A percentile compares a stretch with the other conserved stretches of the same genome.
Conservation (phyloP, 92 coral and sea anemone species). For the Epizoanthus stellaris region DNA sequence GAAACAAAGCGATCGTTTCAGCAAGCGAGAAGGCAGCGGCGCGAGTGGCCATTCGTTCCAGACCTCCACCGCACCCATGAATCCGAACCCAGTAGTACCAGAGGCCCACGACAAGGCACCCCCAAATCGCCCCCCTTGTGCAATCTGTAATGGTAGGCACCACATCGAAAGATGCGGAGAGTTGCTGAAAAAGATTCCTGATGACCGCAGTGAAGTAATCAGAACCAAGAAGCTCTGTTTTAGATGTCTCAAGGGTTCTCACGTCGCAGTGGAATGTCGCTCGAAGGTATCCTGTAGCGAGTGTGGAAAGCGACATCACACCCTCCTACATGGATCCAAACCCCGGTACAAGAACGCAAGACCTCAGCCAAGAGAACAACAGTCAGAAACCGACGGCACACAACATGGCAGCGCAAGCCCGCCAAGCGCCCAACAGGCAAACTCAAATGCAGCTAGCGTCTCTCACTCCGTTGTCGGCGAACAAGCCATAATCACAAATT, state of each 20-base stretch:
- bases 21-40: not conserved
- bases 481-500: slow-evolving; percentile 17
- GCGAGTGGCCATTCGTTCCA: not conserved
- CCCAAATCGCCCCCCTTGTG: slow-evolving; percentile 24
- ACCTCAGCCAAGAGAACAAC: too few species aligned
- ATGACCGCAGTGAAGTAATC: slow-evolving; percentile 46
- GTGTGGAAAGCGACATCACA: slow-evolving; percentile 69
- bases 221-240: slow-evolving; percentile 56
- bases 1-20: not conserved
- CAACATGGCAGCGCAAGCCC: too few species aligned
- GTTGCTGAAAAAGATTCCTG: slow-evolving; percentile 33
- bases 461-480: not conserved
- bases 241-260: slow-evolving; percentile 54
- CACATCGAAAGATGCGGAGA: slow-evolving; percentile 42
- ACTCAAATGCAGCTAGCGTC: slow-evolving; percentile 6
- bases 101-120: too few species aligned
- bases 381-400: too few species aligned
- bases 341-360: slow-evolving; percentile 5
- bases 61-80: too few species aligned
- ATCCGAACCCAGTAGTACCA: too few species aligned
- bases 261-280: slow-evolving; percentile 49
- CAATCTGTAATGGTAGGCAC: slow-evolving; percentile 52
- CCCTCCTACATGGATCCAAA: slow-evolving; percentile 58
- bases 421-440: too few species aligned
- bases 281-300: slow-evolving; percentile 42